phyloP scores from a whole-genome alignment of 2,797 vertebrate genomes.

The Synaphobranchus kaupii region DNA sequence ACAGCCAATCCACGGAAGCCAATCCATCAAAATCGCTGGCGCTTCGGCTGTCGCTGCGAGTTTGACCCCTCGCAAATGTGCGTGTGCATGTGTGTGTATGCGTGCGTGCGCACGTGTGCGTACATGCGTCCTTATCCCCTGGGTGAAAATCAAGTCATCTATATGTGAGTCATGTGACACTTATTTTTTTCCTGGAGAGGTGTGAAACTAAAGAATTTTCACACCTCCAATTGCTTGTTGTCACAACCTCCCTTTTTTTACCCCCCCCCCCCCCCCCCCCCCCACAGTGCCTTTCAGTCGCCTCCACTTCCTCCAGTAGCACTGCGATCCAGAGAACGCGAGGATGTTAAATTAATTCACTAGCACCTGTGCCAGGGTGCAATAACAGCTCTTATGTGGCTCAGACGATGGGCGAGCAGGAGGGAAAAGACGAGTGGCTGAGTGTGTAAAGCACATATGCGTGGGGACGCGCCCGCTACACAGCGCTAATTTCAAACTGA shows the following conservation, averaged over 20 bases:
- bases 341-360: neutral
- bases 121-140: neutral
- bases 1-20: constrained; percentile 37
- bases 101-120: constrained; percentile 8
- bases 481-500: constrained; percentile 37
- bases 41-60: constrained; percentile 43
- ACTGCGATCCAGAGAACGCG: neutral
- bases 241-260: neutral
- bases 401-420: neutral
- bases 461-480: neutral
- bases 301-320: neutral
- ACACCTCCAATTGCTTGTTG: constrained; percentile 13
- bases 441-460: neutral
- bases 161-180: constrained; percentile 11
- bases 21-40: constrained; percentile 51
- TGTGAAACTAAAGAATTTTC: constrained; percentile 31
- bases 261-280: too few species aligned
- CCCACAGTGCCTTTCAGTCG: neutral
- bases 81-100: constrained; percentile 34
- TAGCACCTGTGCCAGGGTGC: neutral
- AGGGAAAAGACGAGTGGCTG: neutral
- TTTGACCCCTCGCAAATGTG: constrained; percentile 46
- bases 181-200: neutral
- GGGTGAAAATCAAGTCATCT: constrained; percentile 14
- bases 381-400: neutral